Evolutionary conservation across 2,888 invertebrate species (phyloP).

Genomic region (Colostygia pectinataria): DNA sequence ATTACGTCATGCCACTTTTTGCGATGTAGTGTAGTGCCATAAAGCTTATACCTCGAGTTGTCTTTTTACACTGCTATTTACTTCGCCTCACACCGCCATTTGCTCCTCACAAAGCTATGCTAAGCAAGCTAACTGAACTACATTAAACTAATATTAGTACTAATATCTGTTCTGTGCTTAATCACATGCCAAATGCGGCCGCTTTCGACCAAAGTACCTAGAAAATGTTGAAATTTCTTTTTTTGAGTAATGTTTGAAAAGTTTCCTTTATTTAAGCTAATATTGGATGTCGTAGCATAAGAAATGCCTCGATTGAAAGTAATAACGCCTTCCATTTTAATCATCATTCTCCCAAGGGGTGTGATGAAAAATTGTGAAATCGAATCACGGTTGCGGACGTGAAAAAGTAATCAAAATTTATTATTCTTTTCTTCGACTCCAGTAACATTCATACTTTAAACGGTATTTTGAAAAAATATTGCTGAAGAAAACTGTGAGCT

Average conservation of each 20-base stretch:
- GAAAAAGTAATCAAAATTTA: conserved; percentile 80
- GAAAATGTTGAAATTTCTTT: too few species aligned
- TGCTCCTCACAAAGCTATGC: too few species aligned
- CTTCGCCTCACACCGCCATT: too few species aligned
- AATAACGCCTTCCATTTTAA: conserved; percentile 67
- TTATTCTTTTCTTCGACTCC: conserved; percentile 72
- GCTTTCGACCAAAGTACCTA: too few species aligned
- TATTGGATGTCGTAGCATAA: conserved; percentile 40
- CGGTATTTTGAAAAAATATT: conserved; percentile 10
- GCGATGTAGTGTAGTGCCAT: too few species aligned
- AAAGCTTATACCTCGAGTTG: too few species aligned
- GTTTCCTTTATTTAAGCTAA: conserved; percentile 26
- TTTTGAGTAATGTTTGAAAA: conserved; percentile 18
- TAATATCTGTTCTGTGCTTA: too few species aligned
- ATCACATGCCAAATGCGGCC: too few species aligned
- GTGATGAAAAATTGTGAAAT: conserved; percentile 69
- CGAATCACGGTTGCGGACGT: conserved; percentile 76
- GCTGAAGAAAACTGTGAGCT: not conserved
- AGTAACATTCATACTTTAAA: conserved; percentile 42
- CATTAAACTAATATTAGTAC: too few species aligned
- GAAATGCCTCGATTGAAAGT: conserved; percentile 50
- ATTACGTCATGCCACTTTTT: too few species aligned
- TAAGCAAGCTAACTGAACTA: too few species aligned
- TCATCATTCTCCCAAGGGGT: conserved; percentile 63
- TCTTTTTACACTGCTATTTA: too few species aligned